Evolutionary conservation across 2,797 vertebrate genomes (phyloP).

Genomic region (Anabas testudineus): DNA sequence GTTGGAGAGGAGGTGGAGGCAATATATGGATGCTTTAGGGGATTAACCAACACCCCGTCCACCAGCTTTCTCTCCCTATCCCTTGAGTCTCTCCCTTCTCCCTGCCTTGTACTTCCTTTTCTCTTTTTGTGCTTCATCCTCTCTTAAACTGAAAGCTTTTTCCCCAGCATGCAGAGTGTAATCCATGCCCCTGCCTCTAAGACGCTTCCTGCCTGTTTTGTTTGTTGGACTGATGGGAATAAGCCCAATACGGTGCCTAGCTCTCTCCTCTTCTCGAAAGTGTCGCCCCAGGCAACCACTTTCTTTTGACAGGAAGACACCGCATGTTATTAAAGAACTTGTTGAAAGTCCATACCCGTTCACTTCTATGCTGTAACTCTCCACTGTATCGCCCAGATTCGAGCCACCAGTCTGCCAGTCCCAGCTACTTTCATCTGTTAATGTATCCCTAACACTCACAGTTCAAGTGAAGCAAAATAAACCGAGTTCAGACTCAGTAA

Average conservation of each 20-base stretch:
- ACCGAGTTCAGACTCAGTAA: constrained; percentile 74
- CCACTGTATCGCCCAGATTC: constrained; percentile 24
- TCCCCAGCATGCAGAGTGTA: constrained; percentile 81
- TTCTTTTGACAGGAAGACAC: constrained; percentile 27
- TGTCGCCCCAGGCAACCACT: constrained; percentile 54
- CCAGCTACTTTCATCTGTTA: constrained; percentile 56
- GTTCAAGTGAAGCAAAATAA: constrained; percentile 79
- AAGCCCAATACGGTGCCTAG: constrained; percentile 44
- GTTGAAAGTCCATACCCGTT: constrained; percentile 12
- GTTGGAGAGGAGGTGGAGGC: constrained; percentile 76
- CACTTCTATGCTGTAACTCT: constrained; percentile 6
- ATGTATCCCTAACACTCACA: constrained; percentile 66
- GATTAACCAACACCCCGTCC: constrained; percentile 77
- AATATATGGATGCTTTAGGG: constrained; percentile 85
- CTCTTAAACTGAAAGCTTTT: constrained; percentile 73
- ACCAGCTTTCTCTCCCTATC: constrained; percentile 46
- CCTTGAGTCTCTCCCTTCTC: constrained; percentile 39
- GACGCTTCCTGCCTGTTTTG: constrained; percentile 78
- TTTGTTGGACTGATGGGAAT: constrained; percentile 68
- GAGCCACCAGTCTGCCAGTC: constrained; percentile 38
- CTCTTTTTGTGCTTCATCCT: constrained; percentile 68
- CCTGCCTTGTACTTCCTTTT: constrained; percentile 55
- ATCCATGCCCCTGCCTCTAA: constrained; percentile 72
- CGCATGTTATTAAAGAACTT: constrained; percentile 30
- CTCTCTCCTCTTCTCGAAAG: constrained; percentile 43